These are phyloP conservation scores for Protosalanx chinensis DNA, from an alignment of 2,797 vertebrate genomes.

Conservation along the genomic window DNA sequence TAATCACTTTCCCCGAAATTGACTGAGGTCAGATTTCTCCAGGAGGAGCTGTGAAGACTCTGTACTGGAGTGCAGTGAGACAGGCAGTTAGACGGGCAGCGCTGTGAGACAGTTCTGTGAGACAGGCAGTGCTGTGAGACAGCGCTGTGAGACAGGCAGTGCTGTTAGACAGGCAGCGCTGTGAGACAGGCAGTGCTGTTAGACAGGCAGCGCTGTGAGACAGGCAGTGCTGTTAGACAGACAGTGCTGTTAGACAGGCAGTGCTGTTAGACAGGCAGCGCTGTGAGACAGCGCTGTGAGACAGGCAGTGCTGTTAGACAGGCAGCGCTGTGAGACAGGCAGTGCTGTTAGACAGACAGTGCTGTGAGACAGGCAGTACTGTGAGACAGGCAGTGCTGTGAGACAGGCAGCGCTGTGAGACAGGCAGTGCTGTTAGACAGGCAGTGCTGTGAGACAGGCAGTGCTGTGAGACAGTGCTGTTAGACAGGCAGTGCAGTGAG, in stretches of 20 bases:
- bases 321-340: neutral
- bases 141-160: conserved; percentile 1
- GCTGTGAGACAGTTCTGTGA: no score
- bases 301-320: neutral
- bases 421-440: neutral
- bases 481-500: neutral
- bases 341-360: neutral
- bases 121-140: neutral
- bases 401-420: no score
- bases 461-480: neutral
- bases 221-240: neutral
- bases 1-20: no score
- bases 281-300: conserved; percentile 11
- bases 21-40: no score
- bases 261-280: no score
- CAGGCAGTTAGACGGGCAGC: no score
- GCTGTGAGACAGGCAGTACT: conserved; percentile 2
- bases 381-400: conserved; percentile 8
- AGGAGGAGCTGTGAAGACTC: neutral
- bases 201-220: neutral
- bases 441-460: conserved; percentile 1
- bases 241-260: neutral
- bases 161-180: neutral
- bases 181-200: no score
- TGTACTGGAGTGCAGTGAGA: conserved; percentile 9